phyloP scores from a whole-genome alignment of 2,113 vertebrate species.

The Chaetodon auriga region DNA sequence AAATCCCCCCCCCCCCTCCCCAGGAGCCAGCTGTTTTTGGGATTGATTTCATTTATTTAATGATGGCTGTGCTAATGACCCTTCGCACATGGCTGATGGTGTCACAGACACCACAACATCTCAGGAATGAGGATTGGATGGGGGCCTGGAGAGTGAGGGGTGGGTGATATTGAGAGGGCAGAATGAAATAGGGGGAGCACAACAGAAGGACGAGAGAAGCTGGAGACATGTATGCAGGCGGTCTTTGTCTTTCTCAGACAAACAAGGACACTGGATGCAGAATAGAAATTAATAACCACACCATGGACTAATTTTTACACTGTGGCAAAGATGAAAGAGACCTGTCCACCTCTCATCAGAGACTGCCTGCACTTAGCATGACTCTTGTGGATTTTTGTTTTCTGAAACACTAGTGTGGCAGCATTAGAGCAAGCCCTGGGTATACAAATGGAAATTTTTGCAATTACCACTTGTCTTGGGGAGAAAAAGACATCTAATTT shows the following conservation, averaged over 20 bases:
- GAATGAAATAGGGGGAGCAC: conserved; percentile 38
- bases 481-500: conserved; percentile 56
- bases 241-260: conserved; percentile 78
- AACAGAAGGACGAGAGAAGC: conserved; percentile 45
- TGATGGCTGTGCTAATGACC: conserved; percentile 87
- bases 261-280: conserved; percentile 77
- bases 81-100: conserved; percentile 83
- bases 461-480: conserved; percentile 52
- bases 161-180: conserved; percentile 64
- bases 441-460: conserved; percentile 55
- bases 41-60: conserved; percentile 90
- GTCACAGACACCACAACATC: conserved; percentile 78
- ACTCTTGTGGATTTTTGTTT: conserved; percentile 68
- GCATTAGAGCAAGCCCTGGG: conserved; percentile 39
- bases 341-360: conserved; percentile 70
- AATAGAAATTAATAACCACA: conserved; percentile 76
- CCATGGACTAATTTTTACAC: conserved; percentile 66
- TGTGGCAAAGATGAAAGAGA: conserved; percentile 69
- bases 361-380: conserved; percentile 54
- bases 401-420: conserved; percentile 42
- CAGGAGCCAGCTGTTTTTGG: conserved; percentile 88
- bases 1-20: conserved; percentile 73
- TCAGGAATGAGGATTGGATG: conserved; percentile 78
- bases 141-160: conserved; percentile 53
- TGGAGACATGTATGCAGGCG: conserved; percentile 52